These are phyloP conservation scores for Aradophagus sp. DNA, from an alignment of 1,140 invertebrate species.

Conservation along the genomic window DNA sequence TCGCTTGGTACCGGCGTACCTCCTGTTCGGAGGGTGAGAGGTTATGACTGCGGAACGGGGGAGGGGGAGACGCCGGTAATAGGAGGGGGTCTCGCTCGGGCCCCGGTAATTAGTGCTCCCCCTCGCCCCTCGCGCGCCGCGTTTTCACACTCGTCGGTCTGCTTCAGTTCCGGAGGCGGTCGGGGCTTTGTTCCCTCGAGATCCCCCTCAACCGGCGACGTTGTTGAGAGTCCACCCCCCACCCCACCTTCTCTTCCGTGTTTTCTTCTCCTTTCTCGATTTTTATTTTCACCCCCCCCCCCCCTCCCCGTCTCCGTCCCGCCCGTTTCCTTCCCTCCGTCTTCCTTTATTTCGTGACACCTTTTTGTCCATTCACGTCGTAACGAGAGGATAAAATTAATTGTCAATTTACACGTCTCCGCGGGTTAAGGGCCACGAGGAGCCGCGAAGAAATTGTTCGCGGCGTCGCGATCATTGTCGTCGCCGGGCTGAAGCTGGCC, in stretches of 20 bases:
- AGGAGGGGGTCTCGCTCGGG: no score
- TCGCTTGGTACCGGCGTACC: no score
- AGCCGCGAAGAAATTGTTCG: constrained; percentile 1
- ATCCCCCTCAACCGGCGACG: constrained; percentile 12
- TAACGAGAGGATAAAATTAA: constrained; percentile 7
- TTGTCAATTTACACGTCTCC: constrained; percentile 21
- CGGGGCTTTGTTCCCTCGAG: constrained; percentile 22
- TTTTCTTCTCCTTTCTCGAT: constrained; percentile 2
- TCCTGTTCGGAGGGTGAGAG: no score
- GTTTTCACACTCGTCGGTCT: constrained; percentile 42
- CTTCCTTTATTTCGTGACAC: not conserved
- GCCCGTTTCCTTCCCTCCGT: no score
- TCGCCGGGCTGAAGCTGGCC: not conserved
- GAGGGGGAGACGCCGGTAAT: no score
- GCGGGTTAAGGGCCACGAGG: constrained; percentile 5
- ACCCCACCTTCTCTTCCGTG: no score
- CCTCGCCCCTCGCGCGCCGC: no score
- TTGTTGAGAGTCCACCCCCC: no score
- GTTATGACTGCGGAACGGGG: no score
- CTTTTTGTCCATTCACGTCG: not conserved
- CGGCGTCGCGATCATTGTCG: not conserved
- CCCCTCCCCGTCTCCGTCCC: not conserved
- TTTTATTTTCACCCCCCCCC: constrained; percentile 16
- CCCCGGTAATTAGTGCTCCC: constrained; percentile 51
- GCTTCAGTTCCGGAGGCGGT: constrained; percentile 7